These are phyloP conservation scores for Eublepharis macularius DNA, from an alignment of 2,113 vertebrate genomes.

Conservation along the genomic window DNA sequence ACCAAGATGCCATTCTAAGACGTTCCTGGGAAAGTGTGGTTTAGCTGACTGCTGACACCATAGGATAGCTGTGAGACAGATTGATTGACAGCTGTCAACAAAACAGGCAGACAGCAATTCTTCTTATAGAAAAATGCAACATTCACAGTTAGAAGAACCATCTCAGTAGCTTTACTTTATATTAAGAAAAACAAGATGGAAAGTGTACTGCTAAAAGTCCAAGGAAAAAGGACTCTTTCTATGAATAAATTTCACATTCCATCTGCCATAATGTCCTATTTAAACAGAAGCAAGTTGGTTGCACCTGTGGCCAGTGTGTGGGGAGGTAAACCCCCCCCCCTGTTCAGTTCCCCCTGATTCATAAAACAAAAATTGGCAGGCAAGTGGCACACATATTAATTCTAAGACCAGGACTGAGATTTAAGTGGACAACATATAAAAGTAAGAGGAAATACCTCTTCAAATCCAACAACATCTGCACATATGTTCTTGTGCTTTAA, in stretches of 20 bases:
- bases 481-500: not conserved
- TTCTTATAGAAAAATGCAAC: slow-evolving; percentile 24
- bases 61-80: slow-evolving; percentile 73
- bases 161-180: slow-evolving; percentile 2
- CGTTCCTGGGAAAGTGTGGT: slow-evolving; percentile 87
- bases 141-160: not conserved
- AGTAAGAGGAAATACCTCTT: slow-evolving; percentile 43
- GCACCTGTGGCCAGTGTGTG: slow-evolving; percentile 35
- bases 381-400: not conserved
- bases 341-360: slow-evolving; percentile 28
- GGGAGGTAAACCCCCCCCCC: no score
- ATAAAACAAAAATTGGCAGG: not conserved
- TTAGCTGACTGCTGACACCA: slow-evolving; percentile 79
- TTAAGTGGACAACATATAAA: slow-evolving; percentile 25
- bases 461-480: slow-evolving; percentile 8
- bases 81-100: slow-evolving; percentile 91
- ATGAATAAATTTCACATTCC: slow-evolving; percentile 22
- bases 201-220: not conserved
- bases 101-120: slow-evolving; percentile 44
- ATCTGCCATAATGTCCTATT: not conserved
- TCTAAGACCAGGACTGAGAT: slow-evolving; percentile 5
- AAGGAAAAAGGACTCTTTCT: not conserved
- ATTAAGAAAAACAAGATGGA: not conserved
- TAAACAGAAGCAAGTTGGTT: slow-evolving; percentile 15
- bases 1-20: slow-evolving; percentile 82